Percentiles rank a stretch among this genome's conserved stretches.
Conservation (phyloP, 1,140 invertebrate genomes). For the Apis dorsata region DNA sequence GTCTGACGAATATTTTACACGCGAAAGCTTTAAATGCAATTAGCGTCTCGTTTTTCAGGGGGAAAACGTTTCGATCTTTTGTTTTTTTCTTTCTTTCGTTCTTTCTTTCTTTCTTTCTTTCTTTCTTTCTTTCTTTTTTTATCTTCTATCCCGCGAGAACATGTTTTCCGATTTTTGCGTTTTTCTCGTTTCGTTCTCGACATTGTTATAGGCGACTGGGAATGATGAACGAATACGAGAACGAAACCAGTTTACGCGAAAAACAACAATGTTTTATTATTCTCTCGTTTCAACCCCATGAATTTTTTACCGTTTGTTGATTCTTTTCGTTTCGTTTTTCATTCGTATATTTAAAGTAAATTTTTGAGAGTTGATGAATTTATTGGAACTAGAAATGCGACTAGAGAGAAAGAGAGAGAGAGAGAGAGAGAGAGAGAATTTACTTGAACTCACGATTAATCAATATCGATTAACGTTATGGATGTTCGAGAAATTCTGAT, state of each 20-base stretch:
- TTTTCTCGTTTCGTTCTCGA: neutral
- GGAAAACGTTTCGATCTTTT: neutral
- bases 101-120: slow-evolving; percentile 24
- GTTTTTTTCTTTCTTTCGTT: slow-evolving; percentile 1
- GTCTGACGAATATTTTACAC: slow-evolving; percentile 45
- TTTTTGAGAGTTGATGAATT: no score
- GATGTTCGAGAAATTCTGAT: neutral
- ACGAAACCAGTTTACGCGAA: neutral
- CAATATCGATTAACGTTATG: neutral
- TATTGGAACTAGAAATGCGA: no score
- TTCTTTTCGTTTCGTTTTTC: neutral
- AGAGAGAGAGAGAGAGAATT: neutral
- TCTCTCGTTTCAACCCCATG: neutral
- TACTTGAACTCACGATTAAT: neutral
- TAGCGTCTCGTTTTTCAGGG: slow-evolving; percentile 23
- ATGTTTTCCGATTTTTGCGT: slow-evolving; percentile 17
- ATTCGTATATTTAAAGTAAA: neutral
- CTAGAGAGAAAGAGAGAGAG: no score
- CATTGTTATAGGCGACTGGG: neutral
- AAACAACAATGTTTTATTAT: neutral
- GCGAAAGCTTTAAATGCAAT: slow-evolving; percentile 49
- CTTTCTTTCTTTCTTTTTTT: slow-evolving; percentile 33
- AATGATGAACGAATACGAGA: neutral
- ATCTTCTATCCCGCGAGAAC: neutral
- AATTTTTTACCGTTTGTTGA: neutral